Evolutionary conservation across 2,888 invertebrate genomes (phyloP), one percentile per base, ranked within the genome.

Genomic region (Fragum fragum): DNA sequence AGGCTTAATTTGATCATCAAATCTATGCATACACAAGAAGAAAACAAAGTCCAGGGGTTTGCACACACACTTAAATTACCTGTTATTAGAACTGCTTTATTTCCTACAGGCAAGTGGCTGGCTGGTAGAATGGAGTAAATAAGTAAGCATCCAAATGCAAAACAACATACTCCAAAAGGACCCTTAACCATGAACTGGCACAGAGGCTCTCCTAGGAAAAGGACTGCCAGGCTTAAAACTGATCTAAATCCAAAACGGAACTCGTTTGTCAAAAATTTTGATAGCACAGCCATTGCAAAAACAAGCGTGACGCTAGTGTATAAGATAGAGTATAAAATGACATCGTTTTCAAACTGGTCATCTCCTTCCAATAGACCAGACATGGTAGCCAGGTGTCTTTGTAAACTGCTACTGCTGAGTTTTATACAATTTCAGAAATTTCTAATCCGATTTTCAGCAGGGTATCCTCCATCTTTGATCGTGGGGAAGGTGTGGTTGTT

Each of bases 191-290:
- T 85, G 75, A 94, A 92, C 76, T 94, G 93, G 74, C 94, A 94
- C 39, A 93, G 81, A 5, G 94, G 94, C 85, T 94, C 94, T 11
- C 94, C 94, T 68, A 93, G 80, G 83, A 94, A 94, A 57, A 94
- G 75, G n/a, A 93, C 89, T 16, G 90, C 87, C 36, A 94, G 86
- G 79, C 92, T 92, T 68, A 94, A 86, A 71, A 93, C 87, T 28
- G 93, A 93, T 72, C 93, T 86, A 81, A 93, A 92, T 39, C 94
- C 94, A 83, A 94, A 92, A 69, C 93, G 79, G 81, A 94, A 92
- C 89, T 94, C 93, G 85, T 94, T 92, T 57, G 93, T 93, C 29
- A 94, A 76, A 85, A 94, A 93, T 85, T 93, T 94, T 29, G 93
- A 93, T 42, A 93, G 73, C n/a, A 94, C 93, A 57, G 93, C 94